phyloP scores from a whole-genome alignment of 2,797 vertebrate genomes.

The Galaxias olidus region DNA sequence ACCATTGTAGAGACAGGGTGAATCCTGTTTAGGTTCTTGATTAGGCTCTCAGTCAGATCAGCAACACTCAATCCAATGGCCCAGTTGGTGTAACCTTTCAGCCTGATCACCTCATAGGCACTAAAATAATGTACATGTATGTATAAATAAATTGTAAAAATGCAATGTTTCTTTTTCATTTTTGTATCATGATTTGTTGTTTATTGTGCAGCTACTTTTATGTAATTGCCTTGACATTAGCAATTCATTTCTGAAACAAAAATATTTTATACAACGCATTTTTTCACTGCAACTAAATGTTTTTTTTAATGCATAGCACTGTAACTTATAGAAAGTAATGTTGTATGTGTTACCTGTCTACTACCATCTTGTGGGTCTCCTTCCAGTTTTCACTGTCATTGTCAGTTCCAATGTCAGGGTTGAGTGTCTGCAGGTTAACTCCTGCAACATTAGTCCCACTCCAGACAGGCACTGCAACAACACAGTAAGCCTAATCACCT shows the following conservation, averaged over 20 bases:
- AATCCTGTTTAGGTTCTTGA: constrained; percentile 87
- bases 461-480: constrained; percentile 89
- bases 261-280: too few species aligned
- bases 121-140: too few species aligned
- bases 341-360: constrained; percentile 81
- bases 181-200: too few species aligned
- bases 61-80: constrained; percentile 95
- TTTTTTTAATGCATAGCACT: too few species aligned
- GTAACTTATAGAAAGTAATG: too few species aligned
- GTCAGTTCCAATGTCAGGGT: constrained; percentile 87
- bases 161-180: too few species aligned
- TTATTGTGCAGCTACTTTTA: too few species aligned
- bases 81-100: constrained; percentile 99
- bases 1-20: constrained; percentile 96
- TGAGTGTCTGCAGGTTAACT: constrained; percentile 88
- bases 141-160: too few species aligned
- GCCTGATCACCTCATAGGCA: constrained; percentile 94
- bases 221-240: too few species aligned
- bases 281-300: too few species aligned
- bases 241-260: too few species aligned
- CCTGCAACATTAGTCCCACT: constrained; percentile 93
- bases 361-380: constrained; percentile 89
- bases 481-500: too few species aligned
- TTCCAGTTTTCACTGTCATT: constrained; percentile 90
- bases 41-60: constrained; percentile 88